Percentiles rank a stretch among this genome's conserved stretches.
phyloP scores from a whole-genome alignment of 2,888 invertebrate genomes.

The Erebia epiphron region DNA sequence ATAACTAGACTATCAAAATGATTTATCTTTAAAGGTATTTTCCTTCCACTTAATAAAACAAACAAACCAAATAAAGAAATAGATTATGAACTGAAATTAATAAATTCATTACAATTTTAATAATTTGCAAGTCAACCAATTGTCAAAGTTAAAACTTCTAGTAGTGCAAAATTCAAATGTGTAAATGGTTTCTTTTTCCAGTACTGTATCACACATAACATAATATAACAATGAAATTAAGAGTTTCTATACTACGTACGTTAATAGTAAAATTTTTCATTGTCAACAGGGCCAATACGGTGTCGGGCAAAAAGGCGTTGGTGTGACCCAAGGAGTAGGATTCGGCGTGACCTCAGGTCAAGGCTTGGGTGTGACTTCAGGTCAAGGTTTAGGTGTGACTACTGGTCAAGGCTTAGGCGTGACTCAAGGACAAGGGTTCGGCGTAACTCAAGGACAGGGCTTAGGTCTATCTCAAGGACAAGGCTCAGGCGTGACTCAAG shows the following conservation, averaged over 20 bases:
- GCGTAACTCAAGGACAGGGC: constrained; percentile 40
- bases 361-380: constrained; percentile 39
- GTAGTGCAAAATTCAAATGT: too few species aligned
- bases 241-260: neutral
- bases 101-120: too few species aligned
- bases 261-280: neutral
- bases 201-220: too few species aligned
- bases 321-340: constrained; percentile 23
- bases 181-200: too few species aligned
- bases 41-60: neutral
- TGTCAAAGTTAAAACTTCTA: too few species aligned
- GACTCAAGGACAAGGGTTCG: constrained; percentile 34
- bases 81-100: too few species aligned
- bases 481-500: constrained; percentile 32
- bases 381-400: constrained; percentile 38
- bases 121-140: too few species aligned
- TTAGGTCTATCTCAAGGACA: constrained; percentile 35
- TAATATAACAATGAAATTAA: neutral
- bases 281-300: constrained; percentile 25
- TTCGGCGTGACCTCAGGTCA: constrained; percentile 36
- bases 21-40: constrained; percentile 6
- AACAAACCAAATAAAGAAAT: neutral
- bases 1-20: neutral
- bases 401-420: constrained; percentile 38
- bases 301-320: constrained; percentile 20